These are phyloP conservation scores for Zeugodacus cucurbitae DNA, from an alignment of 1,140 invertebrate genomes.

Conservation along the genomic window DNA sequence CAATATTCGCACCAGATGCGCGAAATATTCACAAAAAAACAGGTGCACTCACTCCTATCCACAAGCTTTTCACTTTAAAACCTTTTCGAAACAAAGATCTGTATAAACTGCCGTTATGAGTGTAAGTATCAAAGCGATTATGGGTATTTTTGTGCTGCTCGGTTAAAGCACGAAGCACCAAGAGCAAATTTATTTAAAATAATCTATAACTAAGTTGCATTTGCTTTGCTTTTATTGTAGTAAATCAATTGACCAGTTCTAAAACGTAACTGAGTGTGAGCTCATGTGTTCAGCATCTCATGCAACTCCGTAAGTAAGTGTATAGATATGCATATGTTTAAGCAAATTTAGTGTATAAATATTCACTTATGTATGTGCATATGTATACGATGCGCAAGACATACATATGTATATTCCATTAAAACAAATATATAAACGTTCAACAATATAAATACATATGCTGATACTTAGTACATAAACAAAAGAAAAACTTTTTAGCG, in stretches of 20 bases:
- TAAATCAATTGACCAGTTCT: neutral
- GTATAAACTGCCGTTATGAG: neutral
- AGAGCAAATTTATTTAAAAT: neutral
- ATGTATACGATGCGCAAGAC: neutral
- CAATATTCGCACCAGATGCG: too few species aligned
- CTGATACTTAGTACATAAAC: neutral
- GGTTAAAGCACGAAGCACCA: neutral
- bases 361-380: neutral
- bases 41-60: neutral
- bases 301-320: neutral
- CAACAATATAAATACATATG: neutral
- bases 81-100: neutral
- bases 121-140: neutral
- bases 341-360: neutral
- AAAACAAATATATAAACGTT: neutral
- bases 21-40: too few species aligned
- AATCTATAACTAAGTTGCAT: neutral
- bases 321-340: neutral
- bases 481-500: neutral
- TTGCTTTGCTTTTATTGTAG: neutral
- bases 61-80: neutral
- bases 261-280: neutral
- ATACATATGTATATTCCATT: neutral
- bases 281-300: neutral
- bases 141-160: neutral